phyloP scores from a whole-genome alignment of 2,888 invertebrate genomes.

The Parnassius mnemosyne region DNA sequence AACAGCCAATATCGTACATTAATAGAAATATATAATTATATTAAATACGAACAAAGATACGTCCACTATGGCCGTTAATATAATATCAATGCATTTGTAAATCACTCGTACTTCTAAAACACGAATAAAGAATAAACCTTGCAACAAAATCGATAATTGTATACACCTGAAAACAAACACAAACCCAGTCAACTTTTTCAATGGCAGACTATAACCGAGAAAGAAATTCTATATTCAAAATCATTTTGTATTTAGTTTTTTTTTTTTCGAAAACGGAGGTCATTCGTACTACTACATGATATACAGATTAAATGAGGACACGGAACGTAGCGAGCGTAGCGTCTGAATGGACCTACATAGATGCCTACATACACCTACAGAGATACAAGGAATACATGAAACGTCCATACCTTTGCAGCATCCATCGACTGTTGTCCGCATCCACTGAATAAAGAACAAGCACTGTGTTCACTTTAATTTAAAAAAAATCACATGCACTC shows the following conservation, averaged over 20 bases:
- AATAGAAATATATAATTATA: too few species aligned
- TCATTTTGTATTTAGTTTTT: background rate
- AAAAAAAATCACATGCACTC: slow-evolving; percentile 7
- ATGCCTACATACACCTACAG: too few species aligned
- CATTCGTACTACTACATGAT: slow-evolving; percentile 5
- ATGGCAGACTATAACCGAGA: too few species aligned
- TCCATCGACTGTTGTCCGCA: slow-evolving; percentile 15
- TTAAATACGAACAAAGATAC: background rate
- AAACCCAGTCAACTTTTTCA: background rate
- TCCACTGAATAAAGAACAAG: slow-evolving; percentile 17
- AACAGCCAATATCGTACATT: too few species aligned
- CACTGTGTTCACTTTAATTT: slow-evolving; percentile 18
- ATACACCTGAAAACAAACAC: slow-evolving; percentile 10
- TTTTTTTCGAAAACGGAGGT: background rate
- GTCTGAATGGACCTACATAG: slow-evolving; percentile 10
- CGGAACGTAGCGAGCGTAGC: slow-evolving; percentile 16
- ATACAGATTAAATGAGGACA: slow-evolving; percentile 16
- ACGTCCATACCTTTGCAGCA: slow-evolving; percentile 8
- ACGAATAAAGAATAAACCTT: slow-evolving; percentile 12
- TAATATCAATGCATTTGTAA: background rate
- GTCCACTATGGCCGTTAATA: background rate
- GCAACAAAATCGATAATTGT: slow-evolving; percentile 22
- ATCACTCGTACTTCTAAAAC: background rate
- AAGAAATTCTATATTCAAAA: background rate
- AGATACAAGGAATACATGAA: background rate